Base-by-base conservation (phyloP, 2,888 invertebrate genomes). In the Matsumyia berberina region DNA sequence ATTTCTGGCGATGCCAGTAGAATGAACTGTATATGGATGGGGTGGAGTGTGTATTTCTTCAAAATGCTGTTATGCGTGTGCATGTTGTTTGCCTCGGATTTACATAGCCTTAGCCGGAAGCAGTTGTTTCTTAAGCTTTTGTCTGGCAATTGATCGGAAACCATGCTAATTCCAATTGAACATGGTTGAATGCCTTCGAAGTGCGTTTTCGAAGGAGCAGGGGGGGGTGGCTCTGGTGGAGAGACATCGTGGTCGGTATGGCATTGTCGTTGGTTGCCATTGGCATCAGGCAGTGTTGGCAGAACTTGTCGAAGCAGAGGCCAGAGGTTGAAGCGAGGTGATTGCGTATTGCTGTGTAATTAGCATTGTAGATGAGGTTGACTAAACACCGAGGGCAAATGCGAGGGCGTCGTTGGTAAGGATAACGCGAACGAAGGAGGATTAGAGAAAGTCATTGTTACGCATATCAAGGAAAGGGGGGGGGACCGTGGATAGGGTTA, bases 101-200 rank as follows among this genome's bases (percentile, higher is more conserved):
- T 83, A 79, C 72, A 83, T 73, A 78, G 73, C 66, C 64, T 72
- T 37, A 62, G 53, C 83, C 78, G 55, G 62, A 69, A 62, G 83
- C 79, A 62, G 67, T 79, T 83, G 73, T 83, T 83, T 83, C 83
- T 79, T 83, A 74, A 79, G 72, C 79, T 66, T 69, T 73, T 69
- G 79, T 72, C 67, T 69, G 67, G 49, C 67, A 79, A 79, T 79
- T 83, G 83, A 83, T 83, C 79, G 79, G 83, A 83, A 79, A 79
- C 67, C 79, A 79, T 73, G 62, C 62, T 83, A 79, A 83, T 83
- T 79, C 79, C 73, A 67, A 73, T 79, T 69, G 73, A 69, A 57
- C 79, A 83, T 44, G 73, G 67, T 31, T 64, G 69, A 83, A 73
- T 83, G 67, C 83, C 73, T 83, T 37, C 42, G 24, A 73, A 79